Conservation (phyloP, 2,888 invertebrate genomes). For the Siphonodentalium dalli region DNA sequence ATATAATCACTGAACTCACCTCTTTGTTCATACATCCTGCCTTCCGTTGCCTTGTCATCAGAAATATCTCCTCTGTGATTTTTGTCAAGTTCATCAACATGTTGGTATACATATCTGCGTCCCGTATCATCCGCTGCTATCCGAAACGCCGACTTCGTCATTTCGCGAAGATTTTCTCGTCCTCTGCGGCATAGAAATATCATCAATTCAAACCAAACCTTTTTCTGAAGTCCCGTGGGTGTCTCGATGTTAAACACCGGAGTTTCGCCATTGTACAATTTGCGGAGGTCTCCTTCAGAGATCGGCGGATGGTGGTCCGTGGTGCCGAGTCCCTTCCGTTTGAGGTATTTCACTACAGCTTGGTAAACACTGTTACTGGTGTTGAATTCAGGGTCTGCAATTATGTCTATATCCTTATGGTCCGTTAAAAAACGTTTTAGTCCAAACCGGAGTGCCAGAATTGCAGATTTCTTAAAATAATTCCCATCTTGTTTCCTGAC, state of each 20-base stretch:
- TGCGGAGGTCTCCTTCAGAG: background rate
- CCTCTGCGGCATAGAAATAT: background rate
- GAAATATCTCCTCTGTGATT: background rate
- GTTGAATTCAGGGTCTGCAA: background rate
- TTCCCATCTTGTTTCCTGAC: background rate
- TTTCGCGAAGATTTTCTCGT: background rate
- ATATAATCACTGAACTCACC: too few species aligned
- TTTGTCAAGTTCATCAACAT: slow-evolving; percentile 1
- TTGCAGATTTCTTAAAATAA: background rate
- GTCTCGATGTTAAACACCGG: background rate
- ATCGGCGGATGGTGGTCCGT: background rate
- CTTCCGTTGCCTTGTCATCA: background rate
- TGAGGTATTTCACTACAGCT: slow-evolving; percentile 1
- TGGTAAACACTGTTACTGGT: background rate
- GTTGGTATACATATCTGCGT: slow-evolving; percentile 3
- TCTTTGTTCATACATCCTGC: background rate
- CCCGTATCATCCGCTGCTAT: background rate
- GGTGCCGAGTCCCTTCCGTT: background rate
- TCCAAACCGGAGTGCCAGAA: background rate
- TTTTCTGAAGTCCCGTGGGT: background rate
- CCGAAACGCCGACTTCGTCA: background rate
- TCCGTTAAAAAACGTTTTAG: background rate
- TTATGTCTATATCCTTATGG: background rate
- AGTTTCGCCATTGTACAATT: background rate
- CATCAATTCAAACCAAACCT: background rate